Evolutionary conservation across 2,888 invertebrate species (phyloP).

Genomic region (Caenorhabditis sinica): DNA sequence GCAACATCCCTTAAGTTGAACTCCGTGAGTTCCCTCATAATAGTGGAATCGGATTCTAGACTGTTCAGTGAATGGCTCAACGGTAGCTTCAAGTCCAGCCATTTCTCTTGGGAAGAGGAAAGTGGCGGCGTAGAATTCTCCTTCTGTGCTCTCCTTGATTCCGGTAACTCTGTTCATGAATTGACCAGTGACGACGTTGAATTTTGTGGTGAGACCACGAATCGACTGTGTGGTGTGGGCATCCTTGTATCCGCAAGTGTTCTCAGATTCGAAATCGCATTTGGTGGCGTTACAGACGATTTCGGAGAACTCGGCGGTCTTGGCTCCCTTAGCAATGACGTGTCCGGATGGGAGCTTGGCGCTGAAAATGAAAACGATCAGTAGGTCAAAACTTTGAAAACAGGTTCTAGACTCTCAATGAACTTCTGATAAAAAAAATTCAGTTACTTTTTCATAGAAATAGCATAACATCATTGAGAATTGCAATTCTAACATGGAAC

Average conservation of each 20-base stretch:
- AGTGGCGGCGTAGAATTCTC: slow-evolving; percentile 82
- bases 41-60: slow-evolving; percentile 81
- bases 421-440: too few relatives aligned
- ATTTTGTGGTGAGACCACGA: slow-evolving; percentile 81
- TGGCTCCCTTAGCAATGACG: slow-evolving; percentile 70
- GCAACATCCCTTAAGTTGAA: slow-evolving; percentile 82
- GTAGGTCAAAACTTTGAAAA: too few relatives aligned
- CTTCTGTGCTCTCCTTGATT: slow-evolving; percentile 81
- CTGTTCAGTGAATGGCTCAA: slow-evolving; percentile 77
- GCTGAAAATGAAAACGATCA: too few relatives aligned
- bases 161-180: slow-evolving; percentile 84
- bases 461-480: too few relatives aligned
- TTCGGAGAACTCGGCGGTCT: slow-evolving; percentile 74
- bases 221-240: slow-evolving; percentile 80
- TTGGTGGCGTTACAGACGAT: slow-evolving; percentile 76
- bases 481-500: too few relatives aligned
- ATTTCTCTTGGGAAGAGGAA: slow-evolving; percentile 83
- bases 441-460: too few relatives aligned
- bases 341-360: slow-evolving; percentile 68
- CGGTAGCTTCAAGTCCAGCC: slow-evolving; percentile 79
- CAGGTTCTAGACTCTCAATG: too few relatives aligned
- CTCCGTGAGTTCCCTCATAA: slow-evolving; percentile 83
- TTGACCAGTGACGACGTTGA: slow-evolving; percentile 82
- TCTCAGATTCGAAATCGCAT: slow-evolving; percentile 81
- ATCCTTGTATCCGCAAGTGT: slow-evolving; percentile 80